phyloP scores from a whole-genome alignment of 2,888 invertebrate genomes.

The Pseudococcus viburni region DNA sequence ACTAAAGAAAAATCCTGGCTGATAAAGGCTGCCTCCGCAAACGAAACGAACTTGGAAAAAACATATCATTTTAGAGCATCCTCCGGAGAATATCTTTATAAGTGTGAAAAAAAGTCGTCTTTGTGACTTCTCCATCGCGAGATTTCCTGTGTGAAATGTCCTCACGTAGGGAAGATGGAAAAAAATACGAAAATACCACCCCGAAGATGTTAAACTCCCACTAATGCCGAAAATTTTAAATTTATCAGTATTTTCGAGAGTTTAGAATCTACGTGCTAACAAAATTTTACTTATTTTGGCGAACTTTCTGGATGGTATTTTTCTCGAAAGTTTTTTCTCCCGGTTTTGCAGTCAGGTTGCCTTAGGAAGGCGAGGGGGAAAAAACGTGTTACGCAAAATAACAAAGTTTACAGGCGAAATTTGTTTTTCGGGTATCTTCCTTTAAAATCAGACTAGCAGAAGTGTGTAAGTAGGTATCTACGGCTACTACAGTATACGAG shows the following conservation, averaged over 20 bases:
- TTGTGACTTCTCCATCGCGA: conserved; percentile 24
- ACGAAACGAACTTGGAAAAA: not conserved
- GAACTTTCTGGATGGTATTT: conserved; percentile 14
- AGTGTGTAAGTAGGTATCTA: not conserved
- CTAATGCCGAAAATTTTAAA: conserved; percentile 48
- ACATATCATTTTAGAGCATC: not conserved
- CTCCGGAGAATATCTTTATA: conserved; percentile 8
- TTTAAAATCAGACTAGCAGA: conserved; percentile 34
- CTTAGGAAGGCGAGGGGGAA: not conserved
- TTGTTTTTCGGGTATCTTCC: conserved; percentile 40
- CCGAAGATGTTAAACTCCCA: conserved; percentile 38
- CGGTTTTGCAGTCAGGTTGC: not conserved
- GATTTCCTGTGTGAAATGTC: conserved; percentile 10
- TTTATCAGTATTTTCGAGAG: conserved; percentile 56
- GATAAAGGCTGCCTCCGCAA: not conserved
- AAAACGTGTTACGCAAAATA: conserved; percentile 56
- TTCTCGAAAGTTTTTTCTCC: conserved; percentile 8
- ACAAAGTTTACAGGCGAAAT: conserved; percentile 53
- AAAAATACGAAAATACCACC: not conserved
- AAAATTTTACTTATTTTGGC: conserved; percentile 43
- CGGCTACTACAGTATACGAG: not conserved
- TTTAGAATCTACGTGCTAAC: conserved; percentile 52
- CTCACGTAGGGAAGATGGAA: not conserved
- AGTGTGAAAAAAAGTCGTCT: conserved; percentile 35
- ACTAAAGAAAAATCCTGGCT: not conserved